A percentile compares a stretch with the other conserved stretches of the same genome.
Evolutionary conservation across 1,140 invertebrate genomes (phyloP).

Genomic region (Acromyrmex heyeri): DNA sequence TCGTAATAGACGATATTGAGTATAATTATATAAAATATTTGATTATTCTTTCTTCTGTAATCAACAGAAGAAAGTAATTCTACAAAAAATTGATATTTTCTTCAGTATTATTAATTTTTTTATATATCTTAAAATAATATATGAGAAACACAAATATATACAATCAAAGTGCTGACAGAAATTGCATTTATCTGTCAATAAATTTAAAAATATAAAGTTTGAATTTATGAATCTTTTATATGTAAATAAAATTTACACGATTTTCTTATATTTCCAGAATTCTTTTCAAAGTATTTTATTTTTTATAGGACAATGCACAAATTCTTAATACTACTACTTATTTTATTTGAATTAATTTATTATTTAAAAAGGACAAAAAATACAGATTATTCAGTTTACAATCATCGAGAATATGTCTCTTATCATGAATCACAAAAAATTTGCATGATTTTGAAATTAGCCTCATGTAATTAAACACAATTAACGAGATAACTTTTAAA

Average conservation of each 20-base stretch:
- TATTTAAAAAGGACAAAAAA: not conserved
- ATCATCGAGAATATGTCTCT: not conserved
- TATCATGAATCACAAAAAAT: not conserved
- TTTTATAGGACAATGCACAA: not conserved
- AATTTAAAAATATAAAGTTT: not conserved
- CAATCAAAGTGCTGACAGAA: not conserved
- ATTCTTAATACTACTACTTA: not conserved
- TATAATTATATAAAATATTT: not conserved
- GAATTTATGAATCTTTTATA: not conserved
- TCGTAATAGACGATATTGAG: not conserved
- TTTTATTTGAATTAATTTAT: constrained; percentile 18
- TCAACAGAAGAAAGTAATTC: not conserved
- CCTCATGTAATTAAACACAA: constrained; percentile 22
- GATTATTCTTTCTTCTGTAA: not conserved
- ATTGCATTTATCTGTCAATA: not conserved
- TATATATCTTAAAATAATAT: not conserved
- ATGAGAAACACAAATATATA: not conserved
- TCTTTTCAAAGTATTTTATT: not conserved
- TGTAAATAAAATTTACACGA: not conserved
- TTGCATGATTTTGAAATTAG: not conserved
- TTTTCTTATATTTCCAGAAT: not conserved
- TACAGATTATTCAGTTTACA: constrained; percentile 6
- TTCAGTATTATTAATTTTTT: not conserved
- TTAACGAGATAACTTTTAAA: constrained; percentile 23
- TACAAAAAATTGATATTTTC: not conserved